A percentile compares a stretch with the other conserved stretches of the same genome.
phyloP scores from a whole-genome alignment of 2,797 vertebrate species.

The Hyperoplus lanceolatus region DNA sequence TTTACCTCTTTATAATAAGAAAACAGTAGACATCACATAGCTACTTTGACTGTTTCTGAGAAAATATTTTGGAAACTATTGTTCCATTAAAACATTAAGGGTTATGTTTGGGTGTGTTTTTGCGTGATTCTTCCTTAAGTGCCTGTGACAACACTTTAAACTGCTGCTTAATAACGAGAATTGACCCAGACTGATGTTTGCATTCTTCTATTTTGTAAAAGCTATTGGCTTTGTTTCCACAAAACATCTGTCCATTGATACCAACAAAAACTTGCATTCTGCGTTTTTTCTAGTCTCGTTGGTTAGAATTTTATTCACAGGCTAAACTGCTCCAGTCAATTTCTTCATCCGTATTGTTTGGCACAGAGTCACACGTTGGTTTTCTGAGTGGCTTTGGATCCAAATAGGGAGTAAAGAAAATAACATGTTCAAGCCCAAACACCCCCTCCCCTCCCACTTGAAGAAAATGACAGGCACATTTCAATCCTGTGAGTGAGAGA shows the following conservation, averaged over 20 bases:
- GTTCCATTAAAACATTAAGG: slow-evolving; percentile 23
- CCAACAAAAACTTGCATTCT: slow-evolving; percentile 12
- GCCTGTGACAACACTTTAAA: slow-evolving; percentile 16
- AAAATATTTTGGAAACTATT: slow-evolving; percentile 29
- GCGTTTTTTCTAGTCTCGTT: neutral
- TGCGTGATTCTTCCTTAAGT: slow-evolving; percentile 20
- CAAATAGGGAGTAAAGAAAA: slow-evolving; percentile 61
- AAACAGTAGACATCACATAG: neutral
- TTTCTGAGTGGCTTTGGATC: slow-evolving; percentile 50
- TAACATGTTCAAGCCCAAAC: slow-evolving; percentile 71
- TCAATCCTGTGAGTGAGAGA: slow-evolving; percentile 79
- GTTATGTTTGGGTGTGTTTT: slow-evolving; percentile 16
- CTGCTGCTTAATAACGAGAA: slow-evolving; percentile 8
- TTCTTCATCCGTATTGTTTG: slow-evolving; percentile 43
- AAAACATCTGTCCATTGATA: slow-evolving; percentile 14
- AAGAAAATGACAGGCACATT: slow-evolving; percentile 81
- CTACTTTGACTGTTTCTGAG: slow-evolving; percentile 30
- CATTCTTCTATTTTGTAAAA: neutral
- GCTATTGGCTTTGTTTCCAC: neutral
- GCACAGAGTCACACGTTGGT: slow-evolving; percentile 38
- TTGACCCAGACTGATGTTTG: slow-evolving; percentile 6
- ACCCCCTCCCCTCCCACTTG: slow-evolving; percentile 66
- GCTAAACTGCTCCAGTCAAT: slow-evolving; percentile 24
- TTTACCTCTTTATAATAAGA: slow-evolving; percentile 26
- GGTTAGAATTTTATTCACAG: slow-evolving; percentile 23